Base-by-base conservation (phyloP, 2,888 invertebrate species). In the Gibbula magus region DNA sequence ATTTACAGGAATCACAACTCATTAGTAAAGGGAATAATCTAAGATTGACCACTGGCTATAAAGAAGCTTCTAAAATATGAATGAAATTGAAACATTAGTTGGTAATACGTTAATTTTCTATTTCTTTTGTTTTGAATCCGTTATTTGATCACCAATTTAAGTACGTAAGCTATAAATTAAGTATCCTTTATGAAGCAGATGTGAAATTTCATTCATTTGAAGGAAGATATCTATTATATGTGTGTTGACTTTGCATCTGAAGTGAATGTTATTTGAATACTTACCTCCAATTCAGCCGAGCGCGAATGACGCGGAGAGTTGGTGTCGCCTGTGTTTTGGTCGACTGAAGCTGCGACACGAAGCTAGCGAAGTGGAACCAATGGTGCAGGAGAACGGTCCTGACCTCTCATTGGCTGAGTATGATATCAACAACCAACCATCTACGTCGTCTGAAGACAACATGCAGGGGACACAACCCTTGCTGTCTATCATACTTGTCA, bases 281-380 rank as follows among this genome's bases (percentile, higher is more conserved):
- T 74, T 22, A 78, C 18, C 74, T 78, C 75, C 87, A 54, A 84
- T 91, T 7, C 87, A 94, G 94, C 94, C 94, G 29, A 83, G 88
- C 61, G 85, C 89, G 16, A 91, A 92, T 4, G 92, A 94, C 86
- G 92, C 93, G 56, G 89, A 90, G 7, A 92, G 90, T 51, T 94
- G 94, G 94, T 92, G 94, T 78, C 83, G 90, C 35, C 88, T 94
- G 39, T 94, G 94, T 84, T 93, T 93, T 82, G 93, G 93, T 16
- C 83, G 88, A 29, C 80, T 82, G 45, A 80, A 80, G 56, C 45
- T 77, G 25, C 80, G 82, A 39, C 53, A 78, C 8, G 78, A 45
- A 8, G 45, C 75, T 22, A 83, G 81, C 20, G 79, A 76, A 45
- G 66, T 80, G 25, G 79, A 79, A 53, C 70, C 78, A 13, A 81